Evolutionary conservation across 2,113 vertebrate genomes (phyloP), one percentile per base, ranked within the genome.

Genomic region (Hymenochirus boettgeri): DNA sequence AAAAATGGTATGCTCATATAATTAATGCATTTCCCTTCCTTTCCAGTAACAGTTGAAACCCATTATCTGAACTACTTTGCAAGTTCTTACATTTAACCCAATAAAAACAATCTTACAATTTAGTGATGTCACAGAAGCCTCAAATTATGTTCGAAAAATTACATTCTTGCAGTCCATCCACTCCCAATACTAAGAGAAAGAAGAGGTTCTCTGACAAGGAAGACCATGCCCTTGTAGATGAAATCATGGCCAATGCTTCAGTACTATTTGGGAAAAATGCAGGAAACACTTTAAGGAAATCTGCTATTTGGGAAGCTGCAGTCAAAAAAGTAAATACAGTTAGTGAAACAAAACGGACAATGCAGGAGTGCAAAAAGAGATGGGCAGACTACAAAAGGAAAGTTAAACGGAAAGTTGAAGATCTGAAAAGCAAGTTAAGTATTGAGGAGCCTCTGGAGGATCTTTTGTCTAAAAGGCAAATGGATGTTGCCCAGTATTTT

Each of bases 341-440:
- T 33, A 19, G 54, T 35, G 54, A 18, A 1, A 57, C 19, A 13
- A 22, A 57, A 3, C 27, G 54, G 11, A 7, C 29, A 11, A n/a
- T 57, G 15, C 21, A 13, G 5, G 54, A 57, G 6, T 57, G 54
- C 19, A 57, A 57, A 35, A 57, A 57, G 54, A 57, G 54, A 22
- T 57, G 54, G 54, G 22, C 18, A 13, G 54, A 57, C 19, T 57
- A 57, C 54, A 57, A 57, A 35, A 57, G 31, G 31, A 57, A 57
- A 57, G 15, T 57, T 57, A 35, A 19, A 35, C 54, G 19, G 9
- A 35, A 4, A 7, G 5, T 57, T 35, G 37, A 1, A 5, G 7
- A 35, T 33, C 12, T 22, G 3, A 22, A 9, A 15, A 9, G 29
- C 9, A 8, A 31, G 4, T 10, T 18, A 4, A n/a, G 26, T 19